Conservation (phyloP, 2,888 invertebrate species). For the Leptothorax acervorum region DNA sequence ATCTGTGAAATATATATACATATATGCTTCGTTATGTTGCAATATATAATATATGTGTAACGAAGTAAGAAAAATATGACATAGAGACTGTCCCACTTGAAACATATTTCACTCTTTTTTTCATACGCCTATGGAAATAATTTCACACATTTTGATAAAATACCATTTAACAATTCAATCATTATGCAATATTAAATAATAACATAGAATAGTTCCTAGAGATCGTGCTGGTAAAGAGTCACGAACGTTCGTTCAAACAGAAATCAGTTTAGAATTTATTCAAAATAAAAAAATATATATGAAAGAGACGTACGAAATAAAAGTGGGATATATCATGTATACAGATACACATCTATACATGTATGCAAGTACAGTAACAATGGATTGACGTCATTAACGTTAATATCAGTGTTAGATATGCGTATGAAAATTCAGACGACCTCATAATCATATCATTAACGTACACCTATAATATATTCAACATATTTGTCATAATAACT, state of each 20-base stretch:
- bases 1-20: constrained; percentile 14
- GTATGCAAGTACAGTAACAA: constrained; percentile 13
- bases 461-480: constrained; percentile 69
- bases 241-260: not conserved
- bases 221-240: not conserved
- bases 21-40: constrained; percentile 1
- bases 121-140: not conserved
- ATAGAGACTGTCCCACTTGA: constrained; percentile 10
- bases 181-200: not conserved
- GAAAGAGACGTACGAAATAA: not conserved
- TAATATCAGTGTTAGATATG: constrained; percentile 31
- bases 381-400: not conserved
- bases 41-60: constrained; percentile 24
- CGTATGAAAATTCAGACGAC: constrained; percentile 24
- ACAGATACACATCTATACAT: not conserved
- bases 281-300: not conserved
- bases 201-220: not conserved
- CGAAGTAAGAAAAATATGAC: constrained; percentile 36
- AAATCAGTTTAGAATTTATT: not conserved
- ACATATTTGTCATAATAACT: constrained; percentile 67
- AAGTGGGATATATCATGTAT: constrained; percentile 1
- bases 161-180: not conserved
- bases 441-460: constrained; percentile 23
- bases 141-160: not conserved
- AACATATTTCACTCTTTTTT: not conserved